Conservation (phyloP, 2,113 vertebrate genomes). For the Bufo bufo region DNA sequence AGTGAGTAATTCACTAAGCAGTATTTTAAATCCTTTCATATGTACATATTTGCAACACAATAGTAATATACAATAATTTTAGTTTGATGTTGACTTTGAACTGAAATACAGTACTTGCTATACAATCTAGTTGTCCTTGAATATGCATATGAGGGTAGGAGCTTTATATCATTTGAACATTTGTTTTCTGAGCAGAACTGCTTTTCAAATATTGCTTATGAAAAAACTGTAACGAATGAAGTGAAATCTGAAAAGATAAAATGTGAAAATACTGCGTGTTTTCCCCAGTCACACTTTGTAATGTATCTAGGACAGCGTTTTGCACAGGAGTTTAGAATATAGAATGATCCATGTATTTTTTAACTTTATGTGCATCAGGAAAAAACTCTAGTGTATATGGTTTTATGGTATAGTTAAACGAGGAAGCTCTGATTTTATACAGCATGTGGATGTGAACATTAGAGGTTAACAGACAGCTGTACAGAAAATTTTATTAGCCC, state of each 20-base stretch:
- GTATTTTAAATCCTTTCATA: neutral
- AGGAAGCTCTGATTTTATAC: neutral
- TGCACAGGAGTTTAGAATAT: constrained; percentile 28
- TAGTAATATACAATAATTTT: neutral
- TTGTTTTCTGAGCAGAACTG: constrained; percentile 3
- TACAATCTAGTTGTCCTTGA: constrained; percentile 1
- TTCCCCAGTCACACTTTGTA: constrained; percentile 35
- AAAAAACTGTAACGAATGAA: neutral
- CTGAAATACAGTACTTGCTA: neutral
- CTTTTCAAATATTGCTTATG: constrained; percentile 23
- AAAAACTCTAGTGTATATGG: neutral
- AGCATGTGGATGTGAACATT: neutral
- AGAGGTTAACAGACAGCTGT: neutral
- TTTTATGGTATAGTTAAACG: constrained; percentile 1
- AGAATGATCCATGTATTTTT: constrained; percentile 42
- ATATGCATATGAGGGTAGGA: neutral
- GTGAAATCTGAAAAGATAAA: neutral
- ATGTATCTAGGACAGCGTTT: constrained; percentile 51
- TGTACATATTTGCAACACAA: neutral
- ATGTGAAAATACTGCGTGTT: constrained; percentile 25
- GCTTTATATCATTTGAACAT: constrained; percentile 20
- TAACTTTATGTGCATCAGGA: neutral
- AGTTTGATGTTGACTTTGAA: neutral
- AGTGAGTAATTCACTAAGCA: neutral
- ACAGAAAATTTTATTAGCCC: neutral